Evolutionary conservation across 2,888 invertebrate genomes (phyloP), one percentile per base, ranked within the genome.

Genomic region (Lasioglossum lativentre): DNA sequence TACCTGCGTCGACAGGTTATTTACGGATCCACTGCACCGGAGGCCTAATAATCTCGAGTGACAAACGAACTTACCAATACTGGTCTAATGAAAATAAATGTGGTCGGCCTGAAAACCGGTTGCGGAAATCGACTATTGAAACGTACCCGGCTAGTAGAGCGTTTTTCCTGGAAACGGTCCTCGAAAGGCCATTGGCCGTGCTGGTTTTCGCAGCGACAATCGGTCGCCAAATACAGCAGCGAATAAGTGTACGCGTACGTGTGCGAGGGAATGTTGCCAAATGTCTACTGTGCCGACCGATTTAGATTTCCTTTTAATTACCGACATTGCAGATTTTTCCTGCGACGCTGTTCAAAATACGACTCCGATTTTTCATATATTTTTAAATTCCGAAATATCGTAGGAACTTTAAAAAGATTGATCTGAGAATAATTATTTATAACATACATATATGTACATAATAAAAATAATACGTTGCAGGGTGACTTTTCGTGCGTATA

Each of bases 1-100:
- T 80, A 83, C 87, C 87, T 86, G 86, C 34, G 56, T 40, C 75
- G 79, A 72, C 87, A 81, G 86, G 86, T 85, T 85, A 87, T 78
- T 82, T 73, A 68, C 80, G 27, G 70, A 77, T 74, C 40, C 27
- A 59, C 72, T 63, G 10, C 70, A 40, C 59, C 47, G 59, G 68
- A 59, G 59, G 56, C 68, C 66, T 45, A 78, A 80, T 87, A 88
- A 82, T 80, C 73, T 75, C 59, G 47, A 42, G 30, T 76, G 73
- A 80, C 52, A 78, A 87, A 83, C 78, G 80, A 79, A 83, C 70
- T 52, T 63, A 52, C 82, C 73, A 38, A 79, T 85, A 38, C 68
- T 73, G 73, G 71, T 52, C 56, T 77, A 68, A 80, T 71, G 82
- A 84, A 78, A 84, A 84, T 72, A 80, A 87, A 75, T 72, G 80